A percentile compares a stretch with the other conserved stretches of the same genome.
phyloP scores from a whole-genome alignment of 2,888 invertebrate species.

The Bombylius major region DNA sequence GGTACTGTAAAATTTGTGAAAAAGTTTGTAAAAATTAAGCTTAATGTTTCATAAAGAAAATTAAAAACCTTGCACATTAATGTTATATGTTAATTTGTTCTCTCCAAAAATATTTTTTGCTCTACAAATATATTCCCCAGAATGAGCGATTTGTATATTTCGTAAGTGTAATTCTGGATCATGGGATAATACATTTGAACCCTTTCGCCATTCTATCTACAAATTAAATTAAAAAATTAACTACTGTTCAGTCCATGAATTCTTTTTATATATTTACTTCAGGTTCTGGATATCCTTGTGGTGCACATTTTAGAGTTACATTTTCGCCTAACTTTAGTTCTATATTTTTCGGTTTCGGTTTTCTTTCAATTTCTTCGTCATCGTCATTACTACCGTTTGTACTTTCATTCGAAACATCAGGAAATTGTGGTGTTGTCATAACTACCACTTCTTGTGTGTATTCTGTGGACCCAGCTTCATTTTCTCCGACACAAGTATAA shows the following conservation, averaged over 20 bases:
- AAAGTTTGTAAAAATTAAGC: background rate
- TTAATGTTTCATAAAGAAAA: background rate
- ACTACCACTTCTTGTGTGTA: slow-evolving; percentile 42
- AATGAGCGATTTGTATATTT: slow-evolving; percentile 28
- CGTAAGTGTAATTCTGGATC: slow-evolving; percentile 13
- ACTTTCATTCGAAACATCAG: background rate
- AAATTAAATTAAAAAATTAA: background rate
- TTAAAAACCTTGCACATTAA: slow-evolving; percentile 37
- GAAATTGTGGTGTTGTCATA: slow-evolving; percentile 38
- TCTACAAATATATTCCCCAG: slow-evolving; percentile 45
- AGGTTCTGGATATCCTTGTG: slow-evolving; percentile 38
- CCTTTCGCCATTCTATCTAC: slow-evolving; percentile 13
- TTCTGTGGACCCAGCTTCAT: slow-evolving; percentile 43
- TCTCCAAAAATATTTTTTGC: slow-evolving; percentile 48
- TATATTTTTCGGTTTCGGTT: slow-evolving; percentile 18
- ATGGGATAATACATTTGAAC: slow-evolving; percentile 6
- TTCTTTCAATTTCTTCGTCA: background rate
- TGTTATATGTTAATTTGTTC: slow-evolving; percentile 39
- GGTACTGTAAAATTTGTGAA: slow-evolving; percentile 6
- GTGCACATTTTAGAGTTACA: slow-evolving; percentile 38
- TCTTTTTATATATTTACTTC: background rate
- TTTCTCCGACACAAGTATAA: slow-evolving; percentile 47
- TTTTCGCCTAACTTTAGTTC: slow-evolving; percentile 35
- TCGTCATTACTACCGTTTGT: slow-evolving; percentile 20
- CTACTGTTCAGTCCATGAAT: background rate